A percentile compares a stretch with the other conserved stretches of the same genome.
These are phyloP conservation scores for Champsocephalus gunnari DNA, from an alignment of 2,797 vertebrate species.

Conservation along the genomic window DNA sequence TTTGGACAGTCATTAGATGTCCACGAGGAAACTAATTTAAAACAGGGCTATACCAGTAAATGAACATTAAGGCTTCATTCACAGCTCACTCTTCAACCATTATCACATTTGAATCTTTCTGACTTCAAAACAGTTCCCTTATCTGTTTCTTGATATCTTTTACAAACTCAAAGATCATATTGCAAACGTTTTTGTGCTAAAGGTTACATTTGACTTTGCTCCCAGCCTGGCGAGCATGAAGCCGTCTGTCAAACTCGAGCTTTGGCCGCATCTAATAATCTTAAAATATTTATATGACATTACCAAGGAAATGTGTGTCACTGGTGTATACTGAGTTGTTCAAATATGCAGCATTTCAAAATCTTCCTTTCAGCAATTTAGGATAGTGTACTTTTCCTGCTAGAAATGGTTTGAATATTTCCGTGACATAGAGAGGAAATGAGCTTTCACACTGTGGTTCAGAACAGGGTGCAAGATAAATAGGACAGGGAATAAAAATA, in stretches of 20 bases:
- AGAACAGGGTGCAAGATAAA: neutral
- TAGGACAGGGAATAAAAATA: neutral
- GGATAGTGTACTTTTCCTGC: neutral
- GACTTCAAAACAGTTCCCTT: neutral
- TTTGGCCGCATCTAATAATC: neutral
- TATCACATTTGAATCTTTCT: neutral
- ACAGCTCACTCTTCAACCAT: too few relatives aligned
- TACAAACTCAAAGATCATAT: slow-evolving; percentile 2
- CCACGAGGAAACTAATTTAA: neutral
- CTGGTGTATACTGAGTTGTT: neutral
- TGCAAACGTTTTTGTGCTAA: neutral
- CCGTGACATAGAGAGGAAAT: neutral
- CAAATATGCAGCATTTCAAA: neutral
- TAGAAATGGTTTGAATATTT: neutral
- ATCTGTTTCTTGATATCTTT: neutral
- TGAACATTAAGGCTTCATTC: neutral
- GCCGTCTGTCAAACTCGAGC: neutral
- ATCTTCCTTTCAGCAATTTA: neutral
- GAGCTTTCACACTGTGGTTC: neutral
- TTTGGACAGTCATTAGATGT: neutral
- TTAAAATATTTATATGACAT: slow-evolving; percentile 5
- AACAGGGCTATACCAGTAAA: neutral
- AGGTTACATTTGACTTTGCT: slow-evolving; percentile 4
- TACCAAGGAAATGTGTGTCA: neutral
- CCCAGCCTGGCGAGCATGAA: neutral